Percentiles rank a stretch among this genome's conserved stretches.
These are phyloP conservation scores for Auanema sp. DNA, from an alignment of 2,888 invertebrate species.

Conservation along the genomic window DNA sequence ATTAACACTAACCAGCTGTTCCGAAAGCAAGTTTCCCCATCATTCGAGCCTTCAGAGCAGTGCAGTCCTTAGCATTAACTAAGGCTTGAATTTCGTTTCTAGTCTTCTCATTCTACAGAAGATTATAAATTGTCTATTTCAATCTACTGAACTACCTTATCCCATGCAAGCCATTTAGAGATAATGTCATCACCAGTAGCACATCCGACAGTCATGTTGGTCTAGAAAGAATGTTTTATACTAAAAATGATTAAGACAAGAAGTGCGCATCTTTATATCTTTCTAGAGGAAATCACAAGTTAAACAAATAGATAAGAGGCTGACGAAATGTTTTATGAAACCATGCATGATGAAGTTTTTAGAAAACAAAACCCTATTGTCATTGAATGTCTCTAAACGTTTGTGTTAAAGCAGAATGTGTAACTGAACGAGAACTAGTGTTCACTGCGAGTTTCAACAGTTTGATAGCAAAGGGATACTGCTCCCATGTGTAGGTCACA, in stretches of 20 bases:
- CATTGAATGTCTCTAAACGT: no score
- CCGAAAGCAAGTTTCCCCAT: slow-evolving; percentile 66
- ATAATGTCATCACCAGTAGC: slow-evolving; percentile 44
- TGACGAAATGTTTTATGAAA: no score
- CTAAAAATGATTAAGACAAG: background rate
- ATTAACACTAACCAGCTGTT: slow-evolving; percentile 65
- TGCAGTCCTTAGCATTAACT: slow-evolving; percentile 58
- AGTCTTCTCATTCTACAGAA: slow-evolving; percentile 49
- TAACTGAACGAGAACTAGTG: no score
- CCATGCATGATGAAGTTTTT: no score
- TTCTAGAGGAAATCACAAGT: background rate
- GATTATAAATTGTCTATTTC: background rate
- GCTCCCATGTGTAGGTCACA: background rate
- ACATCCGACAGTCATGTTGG: slow-evolving; percentile 27
- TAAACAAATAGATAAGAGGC: no score
- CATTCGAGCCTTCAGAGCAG: slow-evolving; percentile 64
- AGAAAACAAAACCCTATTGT: no score
- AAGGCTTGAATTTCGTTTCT: slow-evolving; percentile 63
- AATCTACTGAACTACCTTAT: slow-evolving; percentile 38
- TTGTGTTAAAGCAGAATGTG: no score
- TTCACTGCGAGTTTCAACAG: background rate
- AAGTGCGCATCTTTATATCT: background rate
- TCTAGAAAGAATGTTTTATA: background rate
- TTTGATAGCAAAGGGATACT: background rate
- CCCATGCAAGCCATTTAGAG: slow-evolving; percentile 59